Conservation (phyloP, 2,888 invertebrate genomes). For the Tachina lurida region DNA sequence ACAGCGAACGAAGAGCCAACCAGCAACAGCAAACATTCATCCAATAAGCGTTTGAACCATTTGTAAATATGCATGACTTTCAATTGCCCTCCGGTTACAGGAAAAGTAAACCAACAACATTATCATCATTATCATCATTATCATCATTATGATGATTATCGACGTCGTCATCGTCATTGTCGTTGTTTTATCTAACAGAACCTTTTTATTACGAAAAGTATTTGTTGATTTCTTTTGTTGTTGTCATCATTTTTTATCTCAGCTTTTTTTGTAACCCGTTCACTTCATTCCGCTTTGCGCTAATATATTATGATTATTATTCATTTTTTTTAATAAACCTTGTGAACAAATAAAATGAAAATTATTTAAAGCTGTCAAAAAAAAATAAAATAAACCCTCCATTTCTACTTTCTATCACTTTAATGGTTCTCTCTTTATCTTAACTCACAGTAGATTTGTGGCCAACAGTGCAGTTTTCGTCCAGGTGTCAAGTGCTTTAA, state of each 20-base stretch:
- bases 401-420: conserved; percentile 32
- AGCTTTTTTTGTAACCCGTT: conserved; percentile 42
- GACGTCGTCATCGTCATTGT: neutral
- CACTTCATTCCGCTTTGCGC: neutral
- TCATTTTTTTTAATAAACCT: conserved; percentile 50
- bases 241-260: conserved; percentile 44
- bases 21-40: neutral
- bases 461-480: conserved; percentile 40
- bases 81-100: conserved; percentile 70
- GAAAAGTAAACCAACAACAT: conserved; percentile 38
- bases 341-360: conserved; percentile 55
- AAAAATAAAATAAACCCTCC: conserved; percentile 15
- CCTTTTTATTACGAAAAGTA: conserved; percentile 44
- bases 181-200: conserved; percentile 26
- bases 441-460: conserved; percentile 29
- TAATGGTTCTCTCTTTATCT: conserved; percentile 19
- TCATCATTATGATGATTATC: no score
- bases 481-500: conserved; percentile 71
- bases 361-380: neutral
- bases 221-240: conserved; percentile 42
- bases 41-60: conserved; percentile 54
- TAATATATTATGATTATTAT: conserved; percentile 29
- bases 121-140: conserved; percentile 3
- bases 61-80: conserved; percentile 72
- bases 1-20: conserved; percentile 1